Percentiles rank a stretch among this genome's conserved stretches.
phyloP scores from a whole-genome alignment of 2,888 invertebrate genomes.

The Bellardia pandia region DNA sequence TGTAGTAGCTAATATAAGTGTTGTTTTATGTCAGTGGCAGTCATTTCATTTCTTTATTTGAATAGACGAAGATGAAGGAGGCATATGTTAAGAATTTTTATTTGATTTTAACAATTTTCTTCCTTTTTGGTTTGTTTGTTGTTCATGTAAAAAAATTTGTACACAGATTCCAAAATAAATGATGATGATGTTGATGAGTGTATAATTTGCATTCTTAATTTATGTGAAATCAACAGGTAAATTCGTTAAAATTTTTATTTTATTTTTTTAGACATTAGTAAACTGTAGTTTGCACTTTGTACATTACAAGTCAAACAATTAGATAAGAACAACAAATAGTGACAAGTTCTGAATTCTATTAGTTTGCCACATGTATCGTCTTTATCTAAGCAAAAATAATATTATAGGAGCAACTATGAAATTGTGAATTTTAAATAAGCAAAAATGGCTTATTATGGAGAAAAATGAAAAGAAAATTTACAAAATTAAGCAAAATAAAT shows the following conservation, averaged over 20 bases:
- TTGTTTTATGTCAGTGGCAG: conserved; percentile 38
- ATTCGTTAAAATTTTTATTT: neutral
- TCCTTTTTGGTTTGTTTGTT: neutral
- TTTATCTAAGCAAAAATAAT: neutral
- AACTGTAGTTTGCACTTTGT: neutral
- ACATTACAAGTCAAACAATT: conserved; percentile 4
- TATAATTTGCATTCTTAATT: conserved; percentile 36
- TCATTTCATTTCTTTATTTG: conserved; percentile 24
- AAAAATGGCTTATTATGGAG: no score
- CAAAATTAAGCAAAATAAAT: no score
- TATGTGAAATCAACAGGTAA: conserved; percentile 29
- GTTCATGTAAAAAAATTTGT: neutral
- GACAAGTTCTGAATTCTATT: neutral
- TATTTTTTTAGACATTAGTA: neutral
- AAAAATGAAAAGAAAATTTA: no score
- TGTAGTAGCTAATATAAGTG: conserved; percentile 30
- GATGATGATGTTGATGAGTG: conserved; percentile 22
- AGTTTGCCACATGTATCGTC: neutral
- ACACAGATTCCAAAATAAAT: neutral
- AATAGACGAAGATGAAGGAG: conserved; percentile 32
- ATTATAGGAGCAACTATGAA: no score
- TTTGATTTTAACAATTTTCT: conserved; percentile 35
- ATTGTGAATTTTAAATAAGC: no score
- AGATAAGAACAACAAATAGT: conserved; percentile 13
- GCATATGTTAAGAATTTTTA: conserved; percentile 31